Base-by-base conservation (phyloP, 2,113 vertebrate species). In the Hemibagrus wyckioides region DNA sequence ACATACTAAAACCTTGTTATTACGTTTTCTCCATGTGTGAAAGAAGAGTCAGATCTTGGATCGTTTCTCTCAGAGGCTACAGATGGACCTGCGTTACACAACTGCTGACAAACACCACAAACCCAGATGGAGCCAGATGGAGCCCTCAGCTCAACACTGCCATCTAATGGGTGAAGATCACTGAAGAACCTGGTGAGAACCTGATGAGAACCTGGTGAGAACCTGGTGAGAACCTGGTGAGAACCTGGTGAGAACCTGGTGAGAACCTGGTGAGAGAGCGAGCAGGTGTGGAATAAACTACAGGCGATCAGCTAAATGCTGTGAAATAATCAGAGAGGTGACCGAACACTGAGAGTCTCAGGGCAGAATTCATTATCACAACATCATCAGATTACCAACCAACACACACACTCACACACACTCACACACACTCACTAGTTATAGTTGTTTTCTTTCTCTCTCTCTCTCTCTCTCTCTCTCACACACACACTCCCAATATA, bases 71-170 rank as follows among this genome's bases (percentile, higher is more conserved):
- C 39, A 84, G 28, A 5, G 25, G 59, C 69, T 21, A 71, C 83
- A 88, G 59, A 63, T 75, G 86, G 84, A 21, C 7, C 73, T 80
- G 41, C 61, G 65, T 90, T 88, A 83, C 52, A 73, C 54, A 88
- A 83, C 84, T 30, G 85, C 80, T 75, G 86, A 41, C 54, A 23
- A 21, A 23, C 41, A 54, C n/a, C 75, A 54, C 56, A 67, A 6
- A 56, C 41, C 30, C 11, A 4, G 25, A 13, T 48, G 0, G 3
- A 52, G 63, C 48, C 59, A 80, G 57, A 71, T 50, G 25, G 11
- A 73, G 61, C 67, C 28, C 52, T 30, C 11, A 50, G 90, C 91
- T 91, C 90, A 93, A 94, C 90, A 92, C 92, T 91, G 92, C 52
- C 94, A 91, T 82, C 94, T 91, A 84, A 82, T 85, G 94, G 65